Evolutionary conservation across 2,888 invertebrate genomes (phyloP).

Genomic region (Thereva nobilitata): DNA sequence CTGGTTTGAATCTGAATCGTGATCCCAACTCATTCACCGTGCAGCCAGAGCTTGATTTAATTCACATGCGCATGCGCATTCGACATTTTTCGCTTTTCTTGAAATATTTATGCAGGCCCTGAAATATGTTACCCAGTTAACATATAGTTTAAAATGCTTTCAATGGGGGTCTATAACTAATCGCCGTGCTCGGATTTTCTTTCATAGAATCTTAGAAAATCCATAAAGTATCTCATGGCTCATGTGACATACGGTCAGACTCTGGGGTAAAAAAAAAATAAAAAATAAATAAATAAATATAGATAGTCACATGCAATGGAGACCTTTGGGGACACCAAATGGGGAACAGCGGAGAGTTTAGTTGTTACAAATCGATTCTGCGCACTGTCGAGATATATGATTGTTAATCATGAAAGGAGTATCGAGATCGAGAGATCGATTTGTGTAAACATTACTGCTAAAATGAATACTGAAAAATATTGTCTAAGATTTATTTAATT

Average conservation of each 20-base stretch:
- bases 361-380: too few species aligned
- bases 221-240: slow-evolving; percentile 27
- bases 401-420: too few species aligned
- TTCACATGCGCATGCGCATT: slow-evolving; percentile 32
- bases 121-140: slow-evolving; percentile 14
- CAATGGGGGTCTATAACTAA: slow-evolving; percentile 31
- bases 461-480: too few species aligned
- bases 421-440: too few species aligned
- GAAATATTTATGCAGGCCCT: slow-evolving; percentile 33
- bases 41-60: slow-evolving; percentile 30
- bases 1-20: slow-evolving; percentile 8
- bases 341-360: too few species aligned
- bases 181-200: slow-evolving; percentile 30
- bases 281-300: too few species aligned
- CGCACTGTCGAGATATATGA: too few species aligned
- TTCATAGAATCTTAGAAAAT: slow-evolving; percentile 27
- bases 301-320: too few species aligned
- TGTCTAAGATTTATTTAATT: too few species aligned
- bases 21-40: slow-evolving; percentile 32
- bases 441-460: too few species aligned
- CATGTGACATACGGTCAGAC: slow-evolving; percentile 32
- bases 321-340: too few species aligned
- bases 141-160: not conserved
- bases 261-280: too few species aligned
- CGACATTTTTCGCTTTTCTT: slow-evolving; percentile 21